Percentiles rank a stretch among this genome's conserved stretches.
phyloP scores from a whole-genome alignment of 2,888 invertebrate species.

The Aporophyla lueneburgensis region DNA sequence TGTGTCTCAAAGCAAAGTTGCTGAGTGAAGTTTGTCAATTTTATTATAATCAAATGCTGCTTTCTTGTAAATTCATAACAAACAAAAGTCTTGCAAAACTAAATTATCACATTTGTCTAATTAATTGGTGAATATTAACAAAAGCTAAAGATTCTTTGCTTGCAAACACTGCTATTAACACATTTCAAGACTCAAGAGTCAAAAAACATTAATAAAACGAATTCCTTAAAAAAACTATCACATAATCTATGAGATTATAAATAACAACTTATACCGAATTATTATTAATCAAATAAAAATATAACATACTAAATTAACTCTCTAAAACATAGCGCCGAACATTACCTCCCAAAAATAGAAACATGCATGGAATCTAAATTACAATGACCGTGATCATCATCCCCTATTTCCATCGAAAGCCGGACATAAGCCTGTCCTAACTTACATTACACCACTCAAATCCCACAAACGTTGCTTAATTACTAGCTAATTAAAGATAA shows the following conservation, averaged over 20 bases:
- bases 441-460: conserved; percentile 18
- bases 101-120: neutral
- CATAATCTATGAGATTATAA: neutral
- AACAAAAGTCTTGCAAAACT: neutral
- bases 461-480: conserved; percentile 35
- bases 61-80: neutral
- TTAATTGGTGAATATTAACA: neutral
- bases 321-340: neutral
- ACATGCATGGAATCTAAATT: neutral
- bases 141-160: neutral
- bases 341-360: neutral
- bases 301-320: neutral
- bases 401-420: neutral
- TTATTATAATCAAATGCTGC: neutral
- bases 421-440: conserved; percentile 24
- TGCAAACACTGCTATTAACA: neutral
- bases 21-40: neutral
- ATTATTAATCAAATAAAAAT: neutral
- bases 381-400: neutral
- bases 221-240: too few relatives aligned
- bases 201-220: neutral
- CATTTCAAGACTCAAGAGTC: neutral
- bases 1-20: neutral
- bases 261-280: neutral
- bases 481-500: conserved; percentile 49